Conservation (phyloP, 2,888 invertebrate genomes). For the Eupithecia vulgata region DNA sequence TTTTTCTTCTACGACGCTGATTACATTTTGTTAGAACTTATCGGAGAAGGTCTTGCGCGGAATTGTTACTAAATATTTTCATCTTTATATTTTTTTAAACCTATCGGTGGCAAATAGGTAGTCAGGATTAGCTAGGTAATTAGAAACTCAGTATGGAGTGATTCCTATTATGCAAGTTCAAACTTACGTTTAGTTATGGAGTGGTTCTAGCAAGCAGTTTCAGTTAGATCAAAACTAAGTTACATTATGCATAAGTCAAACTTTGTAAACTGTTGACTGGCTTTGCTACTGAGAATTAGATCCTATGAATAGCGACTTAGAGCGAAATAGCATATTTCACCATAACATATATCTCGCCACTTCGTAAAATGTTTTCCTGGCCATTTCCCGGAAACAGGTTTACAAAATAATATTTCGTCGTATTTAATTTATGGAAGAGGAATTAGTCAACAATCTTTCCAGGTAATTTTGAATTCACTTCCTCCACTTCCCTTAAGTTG, state of each 20-base stretch:
- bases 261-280: constrained; percentile 31
- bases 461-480: not conserved
- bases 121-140: constrained; percentile 15
- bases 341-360: not conserved
- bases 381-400: not conserved
- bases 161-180: constrained; percentile 25
- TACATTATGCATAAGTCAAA: constrained; percentile 33
- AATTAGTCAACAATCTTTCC: not conserved
- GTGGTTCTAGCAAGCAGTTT: constrained; percentile 27
- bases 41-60: too few relatives aligned
- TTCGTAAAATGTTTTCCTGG: not conserved
- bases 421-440: not conserved
- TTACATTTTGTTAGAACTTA: too few relatives aligned
- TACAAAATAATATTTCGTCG: not conserved
- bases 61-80: too few relatives aligned
- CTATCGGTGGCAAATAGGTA: constrained; percentile 13
- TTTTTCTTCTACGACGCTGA: too few relatives aligned
- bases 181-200: constrained; percentile 8
- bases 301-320: not conserved
- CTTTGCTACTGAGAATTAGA: constrained; percentile 18
- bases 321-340: not conserved
- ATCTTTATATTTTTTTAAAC: too few relatives aligned
- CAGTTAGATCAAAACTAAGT: constrained; percentile 32
- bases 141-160: constrained; percentile 22
- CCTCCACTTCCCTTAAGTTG: not conserved